These are phyloP conservation scores for Bellardia bayeri DNA, from an alignment of 2,888 invertebrate species.

Conservation along the genomic window DNA sequence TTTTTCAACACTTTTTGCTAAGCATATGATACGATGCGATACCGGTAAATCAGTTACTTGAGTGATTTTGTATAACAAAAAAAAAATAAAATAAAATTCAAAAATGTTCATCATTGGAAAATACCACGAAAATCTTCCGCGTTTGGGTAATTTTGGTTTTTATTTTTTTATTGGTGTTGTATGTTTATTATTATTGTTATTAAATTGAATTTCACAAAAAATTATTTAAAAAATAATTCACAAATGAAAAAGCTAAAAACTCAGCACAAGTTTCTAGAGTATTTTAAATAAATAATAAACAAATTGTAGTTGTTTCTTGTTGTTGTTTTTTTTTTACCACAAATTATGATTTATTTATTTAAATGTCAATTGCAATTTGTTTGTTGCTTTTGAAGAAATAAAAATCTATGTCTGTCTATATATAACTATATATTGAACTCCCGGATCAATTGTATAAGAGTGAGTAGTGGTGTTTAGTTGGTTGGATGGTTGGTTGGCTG, in stretches of 20 bases:
- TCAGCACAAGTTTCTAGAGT: not conserved
- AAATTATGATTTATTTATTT: slow-evolving; percentile 66
- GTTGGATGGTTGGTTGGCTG: slow-evolving; percentile 16
- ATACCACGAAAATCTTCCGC: slow-evolving; percentile 70
- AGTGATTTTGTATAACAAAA: slow-evolving; percentile 56
- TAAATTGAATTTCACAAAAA: slow-evolving; percentile 68
- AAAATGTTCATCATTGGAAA: slow-evolving; percentile 73
- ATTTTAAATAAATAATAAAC: slow-evolving; percentile 30
- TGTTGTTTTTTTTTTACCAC: slow-evolving; percentile 25
- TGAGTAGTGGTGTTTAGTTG: not conserved
- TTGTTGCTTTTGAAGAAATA: slow-evolving; percentile 37
- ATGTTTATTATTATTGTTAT: slow-evolving; percentile 58
- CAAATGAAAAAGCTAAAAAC: not conserved
- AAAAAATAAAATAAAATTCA: slow-evolving; percentile 43
- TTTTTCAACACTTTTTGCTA: slow-evolving; percentile 67
- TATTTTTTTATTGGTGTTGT: not conserved
- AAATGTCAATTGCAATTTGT: slow-evolving; percentile 62
- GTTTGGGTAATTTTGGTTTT: slow-evolving; percentile 76
- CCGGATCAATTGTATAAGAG: slow-evolving; percentile 55
- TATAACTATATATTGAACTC: slow-evolving; percentile 51
- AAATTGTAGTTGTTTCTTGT: slow-evolving; percentile 10
- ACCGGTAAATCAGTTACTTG: slow-evolving; percentile 66
- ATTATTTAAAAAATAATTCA: slow-evolving; percentile 11
- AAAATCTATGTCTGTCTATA: slow-evolving; percentile 31
- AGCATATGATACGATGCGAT: slow-evolving; percentile 46